Percentiles rank a stretch among this genome's conserved stretches.
Conservation (phyloP, 1,140 invertebrate species). For the Rhynchophorus ferrugineus region DNA sequence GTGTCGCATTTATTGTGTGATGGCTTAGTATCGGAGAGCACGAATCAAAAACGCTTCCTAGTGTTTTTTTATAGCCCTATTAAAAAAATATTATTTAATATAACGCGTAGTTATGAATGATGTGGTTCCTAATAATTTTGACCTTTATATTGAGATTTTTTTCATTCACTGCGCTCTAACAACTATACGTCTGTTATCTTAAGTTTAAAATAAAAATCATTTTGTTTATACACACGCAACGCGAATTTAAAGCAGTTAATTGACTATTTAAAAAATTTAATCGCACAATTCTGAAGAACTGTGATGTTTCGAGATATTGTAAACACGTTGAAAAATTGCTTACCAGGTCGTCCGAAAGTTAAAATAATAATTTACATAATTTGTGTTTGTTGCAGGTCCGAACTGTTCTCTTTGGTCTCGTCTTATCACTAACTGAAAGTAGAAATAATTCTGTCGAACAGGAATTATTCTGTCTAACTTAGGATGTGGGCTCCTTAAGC, state of each 20-base stretch:
- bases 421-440: too few species aligned
- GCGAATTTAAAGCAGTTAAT: not conserved
- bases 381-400: not conserved
- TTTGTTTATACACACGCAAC: constrained; percentile 2
- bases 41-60: too few species aligned
- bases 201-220: not conserved
- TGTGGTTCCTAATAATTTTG: constrained; percentile 12
- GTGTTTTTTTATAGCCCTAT: not conserved
- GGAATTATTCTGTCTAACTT: too few species aligned
- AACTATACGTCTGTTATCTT: too few species aligned
- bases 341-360: not conserved
- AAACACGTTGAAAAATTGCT: not conserved
- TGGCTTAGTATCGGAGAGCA: too few species aligned
- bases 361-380: not conserved
- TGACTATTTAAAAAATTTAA: not conserved
- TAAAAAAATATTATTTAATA: constrained; percentile 3
- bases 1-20: too few species aligned
- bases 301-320: too few species aligned
- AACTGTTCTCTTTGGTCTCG: not conserved
- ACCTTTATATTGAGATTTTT: constrained; percentile 3
- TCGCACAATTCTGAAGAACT: too few species aligned
- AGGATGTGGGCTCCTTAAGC: too few species aligned
- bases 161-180: not conserved
- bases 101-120: constrained; percentile 1
- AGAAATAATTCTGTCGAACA: too few species aligned